Base-by-base conservation (phyloP, 2,113 vertebrate species). In the Elgaria multicarinata region DNA sequence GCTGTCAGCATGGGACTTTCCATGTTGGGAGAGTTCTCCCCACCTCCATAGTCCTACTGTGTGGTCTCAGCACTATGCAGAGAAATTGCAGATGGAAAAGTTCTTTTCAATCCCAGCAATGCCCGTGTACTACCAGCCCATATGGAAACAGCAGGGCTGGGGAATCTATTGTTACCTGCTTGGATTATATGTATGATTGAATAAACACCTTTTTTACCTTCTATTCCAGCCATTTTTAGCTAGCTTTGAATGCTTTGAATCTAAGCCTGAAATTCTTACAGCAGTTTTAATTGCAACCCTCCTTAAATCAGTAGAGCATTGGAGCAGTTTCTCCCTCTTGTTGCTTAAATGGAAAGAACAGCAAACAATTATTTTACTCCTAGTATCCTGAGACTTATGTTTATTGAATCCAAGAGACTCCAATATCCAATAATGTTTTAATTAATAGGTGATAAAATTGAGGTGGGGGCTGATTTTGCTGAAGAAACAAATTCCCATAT, bases 281-380 rank as follows among this genome's bases (percentile, higher is more conserved):
- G 33, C 6, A 31, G 5, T 55, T 67, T 77, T 67, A 87, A 89
- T 89, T 67, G 72, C n/a, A 84, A 39, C 1, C 81, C n/a, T 50
- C 58, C 85, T 69, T 92, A 91, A 46, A 78, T 85, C 62, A 89
- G 39, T 85, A 80, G 85, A 79, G 93, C 94, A 93, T 74, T 44
- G 31, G 75, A 90, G 78, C 86, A 16, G 79, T 83, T 91, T 93
- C 71, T 81, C 87, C 44, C 16, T 66, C 10, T 10, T 50, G 91
- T 80, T 91, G 20, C 89, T 91, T 93, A 85, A 93, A 95, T 72
- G 74, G 22, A 77, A 80, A n/a, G 46, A 92, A 90, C 89, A 88
- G 94, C 89, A 92, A 79, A 13, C 66, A 93, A 91, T 94, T 95
- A 91, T 96, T 95, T 88, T 88, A 93, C 88, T 91, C 83, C 88